These are phyloP conservation scores for Artibeus jamaicensis DNA, from an alignment of 2,797 vertebrate genomes.

Conservation along the genomic window DNA sequence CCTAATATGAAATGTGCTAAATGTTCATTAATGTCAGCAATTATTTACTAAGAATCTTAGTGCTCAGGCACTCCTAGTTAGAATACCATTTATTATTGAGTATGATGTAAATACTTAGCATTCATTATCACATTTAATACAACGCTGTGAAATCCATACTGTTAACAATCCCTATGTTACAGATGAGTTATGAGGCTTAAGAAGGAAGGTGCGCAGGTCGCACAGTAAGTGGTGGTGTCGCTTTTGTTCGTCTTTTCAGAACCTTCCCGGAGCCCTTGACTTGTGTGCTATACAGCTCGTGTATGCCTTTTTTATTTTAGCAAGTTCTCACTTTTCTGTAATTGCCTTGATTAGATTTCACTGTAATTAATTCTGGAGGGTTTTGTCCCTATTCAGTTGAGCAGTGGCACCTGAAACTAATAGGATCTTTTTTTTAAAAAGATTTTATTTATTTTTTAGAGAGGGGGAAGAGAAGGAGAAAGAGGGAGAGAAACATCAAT, in stretches of 20 bases:
- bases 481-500: no score
- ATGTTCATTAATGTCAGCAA: background rate
- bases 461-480: no score
- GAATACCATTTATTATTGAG: background rate
- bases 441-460: no score
- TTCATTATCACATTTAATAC: background rate
- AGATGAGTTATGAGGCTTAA: background rate
- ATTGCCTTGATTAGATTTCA: background rate
- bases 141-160: background rate
- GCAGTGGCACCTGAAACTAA: background rate
- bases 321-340: background rate
- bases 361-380: background rate
- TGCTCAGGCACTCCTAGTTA: background rate
- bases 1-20: background rate
- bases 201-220: background rate
- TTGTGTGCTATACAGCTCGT: background rate
- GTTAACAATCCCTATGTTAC: background rate
- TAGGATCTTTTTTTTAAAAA: background rate
- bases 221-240: background rate
- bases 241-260: background rate
- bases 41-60: slow-evolving; percentile 5
- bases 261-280: background rate
- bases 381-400: background rate
- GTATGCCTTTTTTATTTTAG: background rate
- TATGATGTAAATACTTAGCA: background rate